Percentiles rank a stretch among this genome's conserved stretches.
Evolutionary conservation across 2,797 vertebrate species (phyloP).

Genomic region (Setipinna tenuifilis): DNA sequence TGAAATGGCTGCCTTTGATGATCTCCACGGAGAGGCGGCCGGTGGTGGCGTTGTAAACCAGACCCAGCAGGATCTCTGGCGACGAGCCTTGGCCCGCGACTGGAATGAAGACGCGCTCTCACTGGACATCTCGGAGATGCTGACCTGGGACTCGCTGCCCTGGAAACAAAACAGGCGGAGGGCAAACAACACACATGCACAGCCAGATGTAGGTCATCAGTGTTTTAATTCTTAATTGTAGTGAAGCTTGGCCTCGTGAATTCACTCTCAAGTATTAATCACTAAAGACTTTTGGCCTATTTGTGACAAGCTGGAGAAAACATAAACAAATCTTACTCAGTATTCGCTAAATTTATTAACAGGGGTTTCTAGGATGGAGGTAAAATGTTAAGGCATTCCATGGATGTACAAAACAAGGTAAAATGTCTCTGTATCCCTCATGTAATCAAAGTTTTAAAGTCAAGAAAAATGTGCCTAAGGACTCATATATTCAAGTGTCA

Average conservation of each 20-base stretch:
- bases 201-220: conserved; percentile 15
- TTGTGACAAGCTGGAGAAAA: not conserved
- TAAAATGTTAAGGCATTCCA: not conserved
- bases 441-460: not conserved
- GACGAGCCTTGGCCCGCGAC: conserved; percentile 88
- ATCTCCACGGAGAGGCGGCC: conserved; percentile 96
- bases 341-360: not conserved
- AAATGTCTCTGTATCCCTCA: not conserved
- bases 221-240: not conserved
- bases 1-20: conserved; percentile 99
- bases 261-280: conserved; percentile 1
- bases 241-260: not conserved
- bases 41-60: conserved; percentile 96
- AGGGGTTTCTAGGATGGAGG: not conserved
- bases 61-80: conserved; percentile 93
- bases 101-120: conserved; percentile 94
- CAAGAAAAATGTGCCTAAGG: not conserved
- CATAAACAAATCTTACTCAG: not conserved
- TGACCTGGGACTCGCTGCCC: conserved; percentile 93
- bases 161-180: conserved; percentile 59
- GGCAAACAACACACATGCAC: not conserved
- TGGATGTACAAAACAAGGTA: not conserved
- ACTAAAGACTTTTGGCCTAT: not conserved
- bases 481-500: not conserved
- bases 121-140: conserved; percentile 90